phyloP scores from a whole-genome alignment of 1,140 invertebrate species.

The Leptinotarsa lineolata region DNA sequence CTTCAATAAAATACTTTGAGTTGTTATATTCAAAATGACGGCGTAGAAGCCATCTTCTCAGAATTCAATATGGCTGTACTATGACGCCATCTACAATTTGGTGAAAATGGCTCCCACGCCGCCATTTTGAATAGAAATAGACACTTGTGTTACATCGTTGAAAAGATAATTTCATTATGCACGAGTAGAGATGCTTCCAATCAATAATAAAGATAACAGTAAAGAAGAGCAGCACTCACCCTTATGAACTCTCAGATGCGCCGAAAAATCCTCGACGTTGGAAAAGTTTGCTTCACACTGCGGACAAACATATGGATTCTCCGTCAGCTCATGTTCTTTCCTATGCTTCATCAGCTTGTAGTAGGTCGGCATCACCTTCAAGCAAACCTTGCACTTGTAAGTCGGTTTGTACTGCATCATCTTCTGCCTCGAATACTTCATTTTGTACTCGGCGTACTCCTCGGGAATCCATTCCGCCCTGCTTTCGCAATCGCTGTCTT shows the following conservation, averaged over 20 bases:
- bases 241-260: slow-evolving; percentile 43
- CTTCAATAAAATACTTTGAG: too few species aligned
- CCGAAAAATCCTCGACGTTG: slow-evolving; percentile 39
- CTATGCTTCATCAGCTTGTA: slow-evolving; percentile 42
- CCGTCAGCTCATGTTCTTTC: slow-evolving; percentile 28
- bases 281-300: slow-evolving; percentile 37
- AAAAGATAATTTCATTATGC: background rate
- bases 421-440: slow-evolving; percentile 36
- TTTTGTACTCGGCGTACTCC: slow-evolving; percentile 42
- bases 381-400: slow-evolving; percentile 43
- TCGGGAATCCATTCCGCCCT: slow-evolving; percentile 39
- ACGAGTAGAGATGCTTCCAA: background rate
- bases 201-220: background rate
- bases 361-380: slow-evolving; percentile 36
- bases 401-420: slow-evolving; percentile 29
- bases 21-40: too few species aligned
- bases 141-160: background rate
- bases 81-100: too few species aligned
- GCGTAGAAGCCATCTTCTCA: too few species aligned
- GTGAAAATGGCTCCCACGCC: too few species aligned
- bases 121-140: too few species aligned
- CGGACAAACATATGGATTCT: slow-evolving; percentile 40
- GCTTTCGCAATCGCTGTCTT: slow-evolving; percentile 36
- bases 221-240: slow-evolving; percentile 33
- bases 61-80: too few species aligned